Evolutionary conservation across 2,113 vertebrate genomes (phyloP).

Genomic region (Nannobrachium achirus): DNA sequence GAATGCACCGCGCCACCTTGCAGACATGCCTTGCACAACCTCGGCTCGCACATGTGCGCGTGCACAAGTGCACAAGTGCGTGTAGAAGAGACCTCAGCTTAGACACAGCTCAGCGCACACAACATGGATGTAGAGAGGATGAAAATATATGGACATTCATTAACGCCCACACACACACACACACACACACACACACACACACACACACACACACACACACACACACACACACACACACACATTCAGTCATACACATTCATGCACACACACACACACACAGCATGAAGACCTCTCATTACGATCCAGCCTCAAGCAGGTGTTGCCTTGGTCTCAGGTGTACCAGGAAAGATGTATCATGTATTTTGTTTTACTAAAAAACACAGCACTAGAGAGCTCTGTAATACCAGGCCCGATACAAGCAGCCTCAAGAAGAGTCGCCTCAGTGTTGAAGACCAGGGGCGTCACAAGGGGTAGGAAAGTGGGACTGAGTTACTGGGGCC

Average conservation of each 20-base stretch:
- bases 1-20: slow-evolving; percentile 54
- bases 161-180: not conserved
- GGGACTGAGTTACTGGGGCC: no score
- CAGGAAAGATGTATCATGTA: slow-evolving; percentile 20
- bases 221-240: slow-evolving; percentile 26
- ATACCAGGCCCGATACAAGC: not conserved
- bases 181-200: slow-evolving; percentile 3
- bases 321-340: slow-evolving; percentile 47
- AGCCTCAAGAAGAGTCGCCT: not conserved
- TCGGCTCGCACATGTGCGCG: not conserved
- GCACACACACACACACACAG: not conserved
- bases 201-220: not conserved
- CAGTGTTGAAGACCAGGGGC: no score
- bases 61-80: no score
- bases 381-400: not conserved
- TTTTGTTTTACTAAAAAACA: not conserved
- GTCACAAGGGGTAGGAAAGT: no score
- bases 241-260: not conserved
- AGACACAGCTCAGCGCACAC: slow-evolving; percentile 5
- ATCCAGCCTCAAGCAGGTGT: slow-evolving; percentile 71
- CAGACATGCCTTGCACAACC: slow-evolving; percentile 31
- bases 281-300: slow-evolving; percentile 59
- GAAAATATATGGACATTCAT: no score
- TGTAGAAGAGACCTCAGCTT: not conserved
- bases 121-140: not conserved